phyloP scores from a whole-genome alignment of 2,888 invertebrate genomes.

The Mimumesa dahlbomi region DNA sequence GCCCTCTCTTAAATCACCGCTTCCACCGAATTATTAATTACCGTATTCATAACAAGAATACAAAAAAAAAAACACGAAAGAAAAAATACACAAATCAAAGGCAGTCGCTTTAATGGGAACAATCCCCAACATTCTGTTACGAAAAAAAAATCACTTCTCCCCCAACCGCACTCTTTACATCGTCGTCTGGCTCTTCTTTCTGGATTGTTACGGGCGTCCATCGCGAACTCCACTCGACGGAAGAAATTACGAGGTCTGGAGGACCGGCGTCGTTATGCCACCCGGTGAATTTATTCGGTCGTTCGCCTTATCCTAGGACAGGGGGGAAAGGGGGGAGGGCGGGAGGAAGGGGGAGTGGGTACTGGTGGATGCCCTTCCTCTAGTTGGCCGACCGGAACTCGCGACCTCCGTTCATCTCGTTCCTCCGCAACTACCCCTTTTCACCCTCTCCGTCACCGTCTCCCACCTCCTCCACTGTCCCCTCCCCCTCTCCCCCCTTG shows the following conservation, averaged over 20 bases:
- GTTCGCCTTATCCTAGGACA: conserved; percentile 29
- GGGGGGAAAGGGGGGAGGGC: not conserved
- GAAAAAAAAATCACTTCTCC: conserved; percentile 18
- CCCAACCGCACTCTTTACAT: not conserved
- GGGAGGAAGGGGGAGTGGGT: no score
- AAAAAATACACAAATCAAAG: not conserved
- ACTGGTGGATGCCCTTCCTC: not conserved
- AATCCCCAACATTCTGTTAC: no score
- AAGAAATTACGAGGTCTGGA: conserved; percentile 37
- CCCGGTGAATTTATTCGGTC: conserved; percentile 46
- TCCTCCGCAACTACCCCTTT: not conserved
- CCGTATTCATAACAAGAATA: conserved; percentile 17
- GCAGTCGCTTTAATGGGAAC: no score
- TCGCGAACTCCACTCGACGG: conserved; percentile 26
- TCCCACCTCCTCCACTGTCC: not conserved
- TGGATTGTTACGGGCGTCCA: conserved; percentile 28
- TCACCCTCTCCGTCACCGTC: no score
- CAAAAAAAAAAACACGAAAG: conserved; percentile 3
- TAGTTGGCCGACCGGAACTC: not conserved
- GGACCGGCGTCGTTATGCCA: conserved; percentile 32
- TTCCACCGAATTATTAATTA: conserved; percentile 32
- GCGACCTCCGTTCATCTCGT: conserved; percentile 13
- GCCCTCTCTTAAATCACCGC: not conserved
- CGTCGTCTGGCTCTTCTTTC: not conserved
- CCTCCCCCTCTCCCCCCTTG: not conserved